Evolutionary conservation across 1,140 invertebrate species (phyloP).

Genomic region (Drosophila paulistorum): DNA sequence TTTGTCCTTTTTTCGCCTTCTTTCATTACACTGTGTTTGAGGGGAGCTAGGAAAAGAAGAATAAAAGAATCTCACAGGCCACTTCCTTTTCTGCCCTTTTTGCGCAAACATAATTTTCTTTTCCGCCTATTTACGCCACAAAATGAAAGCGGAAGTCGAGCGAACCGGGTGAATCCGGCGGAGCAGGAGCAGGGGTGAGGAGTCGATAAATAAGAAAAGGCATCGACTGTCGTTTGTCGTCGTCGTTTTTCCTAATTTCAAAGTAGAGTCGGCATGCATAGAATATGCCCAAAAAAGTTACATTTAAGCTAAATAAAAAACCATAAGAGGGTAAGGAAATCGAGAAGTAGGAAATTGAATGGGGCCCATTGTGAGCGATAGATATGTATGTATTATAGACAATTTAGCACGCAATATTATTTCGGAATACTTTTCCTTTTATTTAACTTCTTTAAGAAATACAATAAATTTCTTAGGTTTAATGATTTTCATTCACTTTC

Average conservation of each 20-base stretch:
- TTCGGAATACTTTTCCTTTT: background rate
- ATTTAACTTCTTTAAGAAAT: background rate
- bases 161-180: background rate
- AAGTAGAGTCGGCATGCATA: conserved; percentile 56
- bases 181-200: background rate
- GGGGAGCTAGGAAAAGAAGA: conserved; percentile 27
- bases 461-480: background rate
- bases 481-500: conserved; percentile 13
- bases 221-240: conserved; percentile 23
- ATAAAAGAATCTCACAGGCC: conserved; percentile 8
- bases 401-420: background rate
- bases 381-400: background rate
- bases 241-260: conserved; percentile 43
- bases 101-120: conserved; percentile 81
- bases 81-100: conserved; percentile 31
- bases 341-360: background rate
- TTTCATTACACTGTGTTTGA: conserved; percentile 30
- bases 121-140: conserved; percentile 76
- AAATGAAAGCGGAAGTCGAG: conserved; percentile 54
- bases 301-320: conserved; percentile 4
- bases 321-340: conserved; percentile 10
- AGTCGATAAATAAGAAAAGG: conserved; percentile 53
- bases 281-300: conserved; percentile 34
- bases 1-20: no score
- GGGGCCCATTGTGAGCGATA: background rate